Conservation (phyloP, 2,797 vertebrate genomes). For the Rachycentron canadum region DNA sequence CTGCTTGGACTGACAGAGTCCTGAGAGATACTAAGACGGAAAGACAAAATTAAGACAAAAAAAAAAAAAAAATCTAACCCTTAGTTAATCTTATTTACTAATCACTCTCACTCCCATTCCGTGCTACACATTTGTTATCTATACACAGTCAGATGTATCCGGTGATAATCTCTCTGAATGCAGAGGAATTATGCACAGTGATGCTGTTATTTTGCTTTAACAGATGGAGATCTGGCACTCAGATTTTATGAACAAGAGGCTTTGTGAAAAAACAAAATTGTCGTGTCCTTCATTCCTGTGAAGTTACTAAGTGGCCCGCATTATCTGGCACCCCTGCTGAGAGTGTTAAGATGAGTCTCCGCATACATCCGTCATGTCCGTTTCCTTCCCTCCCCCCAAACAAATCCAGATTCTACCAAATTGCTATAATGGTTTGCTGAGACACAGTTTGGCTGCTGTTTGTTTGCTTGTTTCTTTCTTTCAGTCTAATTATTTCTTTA, state of each 20-base stretch:
- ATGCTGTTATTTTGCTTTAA: slow-evolving; percentile 36
- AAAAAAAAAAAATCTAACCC: neutral
- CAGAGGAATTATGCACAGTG: slow-evolving; percentile 45
- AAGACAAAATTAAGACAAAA: slow-evolving; percentile 49
- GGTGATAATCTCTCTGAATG: slow-evolving; percentile 9
- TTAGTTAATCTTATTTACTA: slow-evolving; percentile 3
- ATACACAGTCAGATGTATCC: neutral
- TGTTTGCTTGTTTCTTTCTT: slow-evolving; percentile 31
- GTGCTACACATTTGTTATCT: neutral
- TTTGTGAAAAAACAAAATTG: slow-evolving; percentile 24
- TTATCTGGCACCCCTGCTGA: slow-evolving; percentile 70
- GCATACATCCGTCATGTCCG: slow-evolving; percentile 53
- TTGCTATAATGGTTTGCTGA: slow-evolving; percentile 20
- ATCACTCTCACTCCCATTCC: neutral
- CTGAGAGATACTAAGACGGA: slow-evolving; percentile 46
- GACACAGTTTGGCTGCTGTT: slow-evolving; percentile 26
- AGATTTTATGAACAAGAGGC: slow-evolving; percentile 33
- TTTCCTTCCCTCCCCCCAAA: slow-evolving; percentile 23
- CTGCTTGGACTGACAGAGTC: slow-evolving; percentile 47
- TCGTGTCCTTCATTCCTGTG: slow-evolving; percentile 55
- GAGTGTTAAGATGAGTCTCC: slow-evolving; percentile 54
- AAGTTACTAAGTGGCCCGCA: slow-evolving; percentile 62
- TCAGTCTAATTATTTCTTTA: neutral
- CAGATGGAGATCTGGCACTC: slow-evolving; percentile 54
- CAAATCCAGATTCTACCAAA: slow-evolving; percentile 38